Base-by-base conservation (phyloP, 2,888 invertebrate species). In the Caenorhabditis panamensis region DNA sequence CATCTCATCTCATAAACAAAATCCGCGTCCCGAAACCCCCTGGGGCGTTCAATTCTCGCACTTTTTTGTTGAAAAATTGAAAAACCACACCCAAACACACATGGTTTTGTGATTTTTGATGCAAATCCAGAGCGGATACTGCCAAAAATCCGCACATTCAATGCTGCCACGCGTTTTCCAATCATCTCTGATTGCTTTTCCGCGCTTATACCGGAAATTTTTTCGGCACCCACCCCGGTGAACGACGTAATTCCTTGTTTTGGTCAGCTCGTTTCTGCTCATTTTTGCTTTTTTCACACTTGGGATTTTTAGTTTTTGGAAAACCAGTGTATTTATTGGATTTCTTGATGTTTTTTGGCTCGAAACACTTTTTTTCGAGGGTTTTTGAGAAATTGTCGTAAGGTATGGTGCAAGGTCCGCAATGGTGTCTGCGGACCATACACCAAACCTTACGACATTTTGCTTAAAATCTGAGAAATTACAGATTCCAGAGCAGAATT, bases 221-320 rank as follows among this genome's bases (percentile, higher is more conserved):
- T 41, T 13, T 6, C 41, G 2, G 41, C 41, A 2, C 41, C 16
- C 9, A 3, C 41, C 13, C 41, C 2, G 8, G 3, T 16, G 41
- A 41, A 41, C 41, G 41, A n/a, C n/a, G n/a, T 41, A 41, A 41
- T 41, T 41, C 16, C 41, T 41, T 41, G 41, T 41, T 41, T 41
- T 31, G 31, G 41, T 16, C 13, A 6, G 2, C 13, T 9, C 9
- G 9, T 41, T 41, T 41, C 13, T 13, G 8, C 13, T 41, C 8
- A 16, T 41, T 41, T 41, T 41, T 41, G 41, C 41, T 16, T 9
- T 41, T 41, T 41, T 41, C 13, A 11, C 31, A 31, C 31, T 31
- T 4, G 9, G 13, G 13, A 41, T 41, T 9, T 5, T 16, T 4
- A 31, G 4, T 31, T 31, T 31, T 9, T 31, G 31, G 5, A 31